Evolutionary conservation across 2,888 invertebrate genomes (phyloP), one percentile per base, ranked within the genome.

Genomic region (Drosophila flavopinicola): DNA sequence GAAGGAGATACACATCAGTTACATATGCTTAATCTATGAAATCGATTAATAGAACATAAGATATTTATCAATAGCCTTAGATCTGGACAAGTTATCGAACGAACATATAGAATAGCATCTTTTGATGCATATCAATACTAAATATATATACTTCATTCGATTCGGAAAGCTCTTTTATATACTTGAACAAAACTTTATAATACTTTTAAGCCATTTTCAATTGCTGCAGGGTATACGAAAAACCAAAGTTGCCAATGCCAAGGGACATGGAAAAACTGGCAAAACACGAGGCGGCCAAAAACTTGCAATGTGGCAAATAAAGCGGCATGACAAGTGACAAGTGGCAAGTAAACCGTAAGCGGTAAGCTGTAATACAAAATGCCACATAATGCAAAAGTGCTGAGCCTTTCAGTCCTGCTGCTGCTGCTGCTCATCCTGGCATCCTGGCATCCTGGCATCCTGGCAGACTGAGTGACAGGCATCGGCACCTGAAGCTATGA

Each of bases 261-360:
- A 25, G 37, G 57, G 57, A 57, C 9, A 37, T 24, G 27, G 10
- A 48, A 29, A 25, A 7, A n/a, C 10, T 20, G 17, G 24, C 35
- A 42, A 44, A 23, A 30, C 25, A 30, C 29, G 25, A 10, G 42
- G 45, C 41, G 52, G 27, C 45, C 61, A 42, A 63, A 38, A 68
- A 61, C 52, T 67, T 67, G 53, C 63, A 70, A 65, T 60, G 58
- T 60, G 63, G 64, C 79, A 76, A 79, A 78, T 78, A 78, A 70
- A 76, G 57, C 59, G 70, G 57, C 51, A 29, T 71, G 75, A 69
- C 67, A 75, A 74, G 52, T 74, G 75, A 56, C 80, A 78, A 82
- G 78, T 63, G 57, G 52, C 47, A 66, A 65, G 60, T 39, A 53
- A 59, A 41, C 20, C 30, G 54, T 58, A 53, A 56, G 29, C 25